Evolutionary conservation across 2,888 invertebrate species (phyloP), one percentile per base, ranked within the genome.

Genomic region (Leptopilina syphax): DNA sequence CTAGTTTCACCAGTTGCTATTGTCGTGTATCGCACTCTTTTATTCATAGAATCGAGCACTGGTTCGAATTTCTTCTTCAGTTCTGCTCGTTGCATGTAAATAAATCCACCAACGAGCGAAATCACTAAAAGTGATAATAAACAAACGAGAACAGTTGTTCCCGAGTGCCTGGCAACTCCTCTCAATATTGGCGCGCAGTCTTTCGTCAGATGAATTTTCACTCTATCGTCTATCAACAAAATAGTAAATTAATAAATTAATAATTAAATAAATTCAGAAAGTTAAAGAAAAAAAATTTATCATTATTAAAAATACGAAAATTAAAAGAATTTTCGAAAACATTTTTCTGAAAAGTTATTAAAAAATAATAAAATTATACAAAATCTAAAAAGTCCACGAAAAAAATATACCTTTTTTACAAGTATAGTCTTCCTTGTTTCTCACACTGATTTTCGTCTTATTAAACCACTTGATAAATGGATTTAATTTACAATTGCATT

Each of bases 11-110:
- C 93, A 84, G 94, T 94, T 80, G 94, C 94, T 85, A 96, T 96
- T 9, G 95, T 95, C 0, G 95, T 95, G 86, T 96, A 96, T 83
- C 95, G 95, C 60, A 96, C 96, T 89, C 95, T 95, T 88, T 95
- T 94, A 60, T 95, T 93, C 63, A 95, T 94, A 78, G 94, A 94
- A 84, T 95, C 94, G 70, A 95, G 92, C 50, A 95, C 92, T 0
- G 95, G 95, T 50, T 93, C 93, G 65, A 95, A 92, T 89, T 93
- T 94, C 80, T 92, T 93, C 83, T 93, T 93, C 68, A 96, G 92
- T 81, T 93, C 93, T 79, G 93, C 93, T 82, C 94, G 93, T 87
- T 95, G 95, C 54, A 95, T 91, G 87, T 95, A 95, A 34, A 94
- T 92, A 77, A 95, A 92, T 4, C 94, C 94, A 44, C 93, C 92